phyloP scores from a whole-genome alignment of 2,888 invertebrate species.

The Digitonthophagus gazella region DNA sequence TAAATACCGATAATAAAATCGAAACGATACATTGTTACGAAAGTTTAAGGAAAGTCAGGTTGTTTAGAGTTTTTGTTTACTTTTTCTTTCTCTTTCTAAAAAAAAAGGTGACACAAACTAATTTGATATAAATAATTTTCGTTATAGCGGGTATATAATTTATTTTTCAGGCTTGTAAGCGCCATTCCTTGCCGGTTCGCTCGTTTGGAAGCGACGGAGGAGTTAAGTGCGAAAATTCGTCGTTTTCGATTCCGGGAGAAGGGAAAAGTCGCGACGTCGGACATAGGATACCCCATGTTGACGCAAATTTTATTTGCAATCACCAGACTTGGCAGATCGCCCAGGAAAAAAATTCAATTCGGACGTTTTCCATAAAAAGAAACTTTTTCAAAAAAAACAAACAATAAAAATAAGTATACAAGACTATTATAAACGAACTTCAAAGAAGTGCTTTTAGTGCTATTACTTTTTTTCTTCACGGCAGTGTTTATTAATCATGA shows the following conservation, averaged over 20 bases:
- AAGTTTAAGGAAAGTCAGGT: neutral
- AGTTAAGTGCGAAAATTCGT: slow-evolving; percentile 21
- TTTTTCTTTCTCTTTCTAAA: too few species aligned
- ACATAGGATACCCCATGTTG: slow-evolving; percentile 50
- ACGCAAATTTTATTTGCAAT: slow-evolving; percentile 49
- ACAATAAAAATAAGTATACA: slow-evolving; percentile 8
- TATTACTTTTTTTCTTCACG: neutral
- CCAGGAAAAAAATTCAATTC: slow-evolving; percentile 46
- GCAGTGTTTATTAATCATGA: slow-evolving; percentile 30
- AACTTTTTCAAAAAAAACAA: neutral
- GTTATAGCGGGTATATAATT: too few species aligned
- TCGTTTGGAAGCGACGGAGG: slow-evolving; percentile 20
- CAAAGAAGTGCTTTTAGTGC: slow-evolving; percentile 1
- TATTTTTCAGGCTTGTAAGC: slow-evolving; percentile 24
- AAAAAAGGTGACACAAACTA: neutral
- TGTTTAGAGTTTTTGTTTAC: neutral
- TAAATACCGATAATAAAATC: neutral
- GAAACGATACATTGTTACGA: neutral
- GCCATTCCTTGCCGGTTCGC: slow-evolving; percentile 18
- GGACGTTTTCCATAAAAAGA: slow-evolving; percentile 19
- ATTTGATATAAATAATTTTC: neutral
- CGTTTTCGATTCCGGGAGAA: slow-evolving; percentile 18
- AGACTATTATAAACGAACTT: slow-evolving; percentile 3
- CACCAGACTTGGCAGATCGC: slow-evolving; percentile 49
- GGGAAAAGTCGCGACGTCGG: slow-evolving; percentile 41